Conservation (phyloP, 2,888 invertebrate species). For the Lochmaea crataegi region DNA sequence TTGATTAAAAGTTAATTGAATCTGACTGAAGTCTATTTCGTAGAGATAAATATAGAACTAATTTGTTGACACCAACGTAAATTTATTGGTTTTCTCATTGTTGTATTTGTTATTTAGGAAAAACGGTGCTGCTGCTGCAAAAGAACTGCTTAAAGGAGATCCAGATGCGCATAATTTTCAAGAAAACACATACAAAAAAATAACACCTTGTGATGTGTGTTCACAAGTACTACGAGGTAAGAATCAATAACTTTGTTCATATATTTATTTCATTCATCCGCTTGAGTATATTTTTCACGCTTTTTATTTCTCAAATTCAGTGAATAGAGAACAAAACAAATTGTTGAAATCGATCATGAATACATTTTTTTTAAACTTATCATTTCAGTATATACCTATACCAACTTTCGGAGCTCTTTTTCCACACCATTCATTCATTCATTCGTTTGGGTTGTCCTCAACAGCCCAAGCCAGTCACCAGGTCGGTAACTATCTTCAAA, state of each 20-base stretch:
- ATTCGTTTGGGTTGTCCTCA: too few relatives aligned
- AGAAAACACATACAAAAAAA: conserved; percentile 95
- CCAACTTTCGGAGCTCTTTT: too few relatives aligned
- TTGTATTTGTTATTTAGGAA: conserved; percentile 68
- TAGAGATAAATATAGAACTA: conserved; percentile 2
- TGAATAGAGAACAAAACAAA: too few relatives aligned
- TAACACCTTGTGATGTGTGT: conserved; percentile 94
- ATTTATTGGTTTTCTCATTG: conserved; percentile 7
- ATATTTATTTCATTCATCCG: not conserved
- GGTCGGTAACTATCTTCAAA: too few relatives aligned
- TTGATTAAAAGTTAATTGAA: too few relatives aligned
- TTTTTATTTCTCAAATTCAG: not conserved
- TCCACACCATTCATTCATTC: too few relatives aligned
- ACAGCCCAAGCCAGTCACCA: too few relatives aligned
- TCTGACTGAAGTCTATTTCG: not conserved
- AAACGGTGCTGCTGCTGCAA: conserved; percentile 75
- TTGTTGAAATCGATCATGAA: too few relatives aligned
- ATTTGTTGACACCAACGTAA: not conserved
- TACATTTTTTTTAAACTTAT: too few relatives aligned
- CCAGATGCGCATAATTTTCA: conserved; percentile 87
- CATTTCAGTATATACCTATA: too few relatives aligned
- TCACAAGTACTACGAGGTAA: conserved; percentile 91
- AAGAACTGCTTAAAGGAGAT: conserved; percentile 71
- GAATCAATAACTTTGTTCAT: conserved; percentile 44
- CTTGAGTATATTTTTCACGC: too few relatives aligned